A percentile compares a stretch with the other conserved stretches of the same genome.
Evolutionary conservation across 1,140 invertebrate species (phyloP).

Genomic region (Melanaphis sacchari): DNA sequence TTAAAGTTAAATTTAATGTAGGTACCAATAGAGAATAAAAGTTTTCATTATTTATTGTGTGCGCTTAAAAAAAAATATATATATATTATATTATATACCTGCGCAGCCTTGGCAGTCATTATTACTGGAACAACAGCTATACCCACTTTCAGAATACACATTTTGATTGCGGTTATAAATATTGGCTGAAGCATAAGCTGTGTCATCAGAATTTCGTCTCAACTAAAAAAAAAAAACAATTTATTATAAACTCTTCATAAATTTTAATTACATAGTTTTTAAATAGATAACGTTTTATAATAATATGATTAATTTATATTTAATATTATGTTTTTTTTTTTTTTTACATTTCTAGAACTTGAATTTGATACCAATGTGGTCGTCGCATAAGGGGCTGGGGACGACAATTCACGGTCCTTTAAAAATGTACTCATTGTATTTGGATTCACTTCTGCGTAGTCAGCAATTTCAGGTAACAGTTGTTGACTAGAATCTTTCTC

Average conservation of each 20-base stretch:
- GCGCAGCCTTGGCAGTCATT: conserved; percentile 36
- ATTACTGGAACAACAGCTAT: conserved; percentile 52
- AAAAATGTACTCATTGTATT: conserved; percentile 59
- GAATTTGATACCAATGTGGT: conserved; percentile 61
- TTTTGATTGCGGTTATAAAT: conserved; percentile 40
- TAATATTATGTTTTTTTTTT: neutral
- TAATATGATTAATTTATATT: neutral
- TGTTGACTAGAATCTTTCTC: conserved; percentile 57
- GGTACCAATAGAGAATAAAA: neutral
- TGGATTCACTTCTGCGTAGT: conserved; percentile 66
- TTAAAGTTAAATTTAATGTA: neutral
- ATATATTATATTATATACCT: no score
- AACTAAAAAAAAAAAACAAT: neutral
- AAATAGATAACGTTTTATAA: neutral
- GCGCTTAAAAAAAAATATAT: neutral
- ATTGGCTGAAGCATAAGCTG: conserved; percentile 46
- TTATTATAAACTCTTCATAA: neutral
- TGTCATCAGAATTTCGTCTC: conserved; percentile 40
- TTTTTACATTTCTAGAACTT: conserved; percentile 50
- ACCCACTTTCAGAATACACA: conserved; percentile 38
- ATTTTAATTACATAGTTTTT: neutral
- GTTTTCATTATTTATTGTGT: neutral
- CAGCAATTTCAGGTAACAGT: conserved; percentile 63
- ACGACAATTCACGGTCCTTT: conserved; percentile 57
- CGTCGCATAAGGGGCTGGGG: conserved; percentile 61